Conservation (phyloP, 2,888 invertebrate species). For the Trichogramma dendrolimi region DNA sequence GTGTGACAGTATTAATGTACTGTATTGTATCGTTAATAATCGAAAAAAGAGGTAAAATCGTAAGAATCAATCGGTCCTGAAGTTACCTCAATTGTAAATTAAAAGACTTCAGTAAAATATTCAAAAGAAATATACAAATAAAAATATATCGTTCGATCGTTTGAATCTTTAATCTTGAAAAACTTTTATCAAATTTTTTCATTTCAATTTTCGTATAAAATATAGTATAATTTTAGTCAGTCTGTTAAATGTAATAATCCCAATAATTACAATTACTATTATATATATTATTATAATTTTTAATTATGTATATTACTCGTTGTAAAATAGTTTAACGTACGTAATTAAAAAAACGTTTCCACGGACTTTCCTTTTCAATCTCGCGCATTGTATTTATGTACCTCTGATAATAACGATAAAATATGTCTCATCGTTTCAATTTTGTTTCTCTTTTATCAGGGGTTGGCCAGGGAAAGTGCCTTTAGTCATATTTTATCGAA, state of each 20-base stretch:
- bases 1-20: neutral
- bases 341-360: slow-evolving; percentile 14
- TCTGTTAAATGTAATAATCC: too few relatives aligned
- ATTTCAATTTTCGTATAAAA: too few relatives aligned
- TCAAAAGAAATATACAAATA: neutral
- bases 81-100: slow-evolving; percentile 18
- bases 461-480: slow-evolving; percentile 17
- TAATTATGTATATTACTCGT: slow-evolving; percentile 1
- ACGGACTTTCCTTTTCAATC: slow-evolving; percentile 3
- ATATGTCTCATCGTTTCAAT: slow-evolving; percentile 2
- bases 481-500: slow-evolving; percentile 19
- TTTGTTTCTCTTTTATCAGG: slow-evolving; percentile 9
- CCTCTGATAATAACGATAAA: slow-evolving; percentile 28
- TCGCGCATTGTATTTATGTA: slow-evolving; percentile 29
- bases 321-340: slow-evolving; percentile 16
- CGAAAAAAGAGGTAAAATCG: slow-evolving; percentile 1
- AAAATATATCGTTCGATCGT: slow-evolving; percentile 1
- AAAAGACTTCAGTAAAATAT: slow-evolving; percentile 2
- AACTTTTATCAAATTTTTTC: too few relatives aligned
- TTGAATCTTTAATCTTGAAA: slow-evolving; percentile 11
- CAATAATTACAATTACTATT: too few relatives aligned
- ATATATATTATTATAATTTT: neutral
- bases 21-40: neutral
- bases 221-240: too few relatives aligned
- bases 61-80: slow-evolving; percentile 13